These are phyloP conservation scores for Helicolenus hilgendorfi DNA, from an alignment of 2,797 vertebrate genomes.

Conservation along the genomic window DNA sequence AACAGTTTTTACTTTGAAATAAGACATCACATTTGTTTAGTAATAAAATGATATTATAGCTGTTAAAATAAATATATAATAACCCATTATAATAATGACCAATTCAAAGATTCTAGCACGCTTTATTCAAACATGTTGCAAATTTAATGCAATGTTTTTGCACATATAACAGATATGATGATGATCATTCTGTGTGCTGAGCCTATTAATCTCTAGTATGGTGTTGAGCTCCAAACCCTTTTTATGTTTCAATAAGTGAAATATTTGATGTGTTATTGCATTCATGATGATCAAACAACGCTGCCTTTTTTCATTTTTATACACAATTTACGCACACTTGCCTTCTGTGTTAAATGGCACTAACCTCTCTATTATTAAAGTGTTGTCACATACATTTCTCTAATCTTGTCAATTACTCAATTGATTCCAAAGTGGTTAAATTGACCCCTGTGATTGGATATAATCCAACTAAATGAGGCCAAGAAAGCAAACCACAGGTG, in stretches of 20 bases:
- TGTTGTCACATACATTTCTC: slow-evolving; percentile 9
- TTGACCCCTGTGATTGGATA: neutral
- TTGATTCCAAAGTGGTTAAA: neutral
- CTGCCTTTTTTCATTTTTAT: neutral
- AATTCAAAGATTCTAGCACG: neutral
- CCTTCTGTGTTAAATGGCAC: slow-evolving; percentile 32
- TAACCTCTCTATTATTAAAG: slow-evolving; percentile 56
- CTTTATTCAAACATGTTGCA: neutral
- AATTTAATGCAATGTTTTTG: neutral
- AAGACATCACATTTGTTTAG: neutral
- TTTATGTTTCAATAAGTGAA: neutral
- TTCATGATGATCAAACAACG: neutral
- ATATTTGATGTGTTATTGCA: neutral
- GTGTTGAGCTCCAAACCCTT: neutral
- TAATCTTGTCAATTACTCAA: slow-evolving; percentile 8
- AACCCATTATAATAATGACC: neutral
- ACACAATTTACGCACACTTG: neutral
- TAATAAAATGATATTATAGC: neutral
- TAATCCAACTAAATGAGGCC: neutral
- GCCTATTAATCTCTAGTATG: neutral
- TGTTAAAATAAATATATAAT: neutral
- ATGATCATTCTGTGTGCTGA: neutral
- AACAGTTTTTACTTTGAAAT: neutral
- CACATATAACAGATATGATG: neutral
- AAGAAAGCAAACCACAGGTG: neutral